These are phyloP conservation scores for Esox niger DNA, from an alignment of 2,113 vertebrate genomes.

Conservation along the genomic window DNA sequence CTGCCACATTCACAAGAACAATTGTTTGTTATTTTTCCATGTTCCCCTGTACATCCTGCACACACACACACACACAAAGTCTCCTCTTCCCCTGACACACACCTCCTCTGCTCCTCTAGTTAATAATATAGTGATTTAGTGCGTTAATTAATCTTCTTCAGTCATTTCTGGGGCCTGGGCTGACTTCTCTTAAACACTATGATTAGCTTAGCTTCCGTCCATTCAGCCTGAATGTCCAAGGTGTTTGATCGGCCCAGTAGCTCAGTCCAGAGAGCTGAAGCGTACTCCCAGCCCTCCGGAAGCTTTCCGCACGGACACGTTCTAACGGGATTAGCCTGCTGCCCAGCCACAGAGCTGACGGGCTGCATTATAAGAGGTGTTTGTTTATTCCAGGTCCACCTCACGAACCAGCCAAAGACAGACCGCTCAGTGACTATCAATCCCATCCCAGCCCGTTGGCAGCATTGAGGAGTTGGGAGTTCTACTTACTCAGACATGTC, in stretches of 20 bases:
- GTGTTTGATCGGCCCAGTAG: slow-evolving; percentile 59
- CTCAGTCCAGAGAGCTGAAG: slow-evolving; percentile 9
- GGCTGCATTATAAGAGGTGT: not conserved
- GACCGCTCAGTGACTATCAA: not conserved
- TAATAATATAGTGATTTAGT: slow-evolving; percentile 30
- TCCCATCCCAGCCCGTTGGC: no score
- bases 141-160: slow-evolving; percentile 51
- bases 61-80: not conserved
- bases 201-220: slow-evolving; percentile 59
- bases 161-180: slow-evolving; percentile 36
- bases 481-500: no score
- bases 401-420: slow-evolving; percentile 15
- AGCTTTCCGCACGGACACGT: slow-evolving; percentile 53
- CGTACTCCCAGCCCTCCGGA: no score
- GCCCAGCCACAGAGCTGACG: slow-evolving; percentile 27
- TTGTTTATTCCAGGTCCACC: slow-evolving; percentile 26
- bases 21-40: not conserved
- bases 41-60: not conserved
- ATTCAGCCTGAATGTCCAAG: slow-evolving; percentile 53
- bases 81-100: slow-evolving; percentile 17
- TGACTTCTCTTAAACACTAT: slow-evolving; percentile 50
- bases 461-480: slow-evolving; percentile 16
- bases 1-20: slow-evolving; percentile 9
- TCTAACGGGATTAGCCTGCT: slow-evolving; percentile 56
- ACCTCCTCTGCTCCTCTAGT: slow-evolving; percentile 32